Conservation (phyloP, 1,140 invertebrate species). For the Drosophila arizonae region DNA sequence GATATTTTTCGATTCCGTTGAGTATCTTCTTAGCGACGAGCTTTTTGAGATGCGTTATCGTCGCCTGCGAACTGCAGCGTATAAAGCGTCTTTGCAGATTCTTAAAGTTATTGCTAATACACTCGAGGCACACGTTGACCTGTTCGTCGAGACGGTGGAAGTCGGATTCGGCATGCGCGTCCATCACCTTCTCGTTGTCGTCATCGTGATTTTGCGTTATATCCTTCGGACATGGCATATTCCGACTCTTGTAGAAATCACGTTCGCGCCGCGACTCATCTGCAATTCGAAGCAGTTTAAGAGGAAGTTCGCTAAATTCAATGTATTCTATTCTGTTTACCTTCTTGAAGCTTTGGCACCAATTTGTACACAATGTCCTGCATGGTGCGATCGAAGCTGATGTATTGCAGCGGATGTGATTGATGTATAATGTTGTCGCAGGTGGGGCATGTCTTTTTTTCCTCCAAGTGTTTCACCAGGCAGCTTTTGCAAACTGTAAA, state of each 20-base stretch:
- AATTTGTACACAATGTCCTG: slow-evolving; percentile 99
- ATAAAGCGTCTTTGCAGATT: slow-evolving; percentile 95
- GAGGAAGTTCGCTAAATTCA: neutral
- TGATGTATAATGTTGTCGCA: slow-evolving; percentile 99
- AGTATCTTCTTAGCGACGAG: slow-evolving; percentile 98
- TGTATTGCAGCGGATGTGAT: slow-evolving; percentile 97
- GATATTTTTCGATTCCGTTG: slow-evolving; percentile 95
- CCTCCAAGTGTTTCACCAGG: slow-evolving; percentile 97
- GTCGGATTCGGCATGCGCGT: slow-evolving; percentile 92
- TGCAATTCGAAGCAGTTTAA: slow-evolving; percentile 73
- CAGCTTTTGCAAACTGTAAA: slow-evolving; percentile 97
- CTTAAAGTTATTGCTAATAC: slow-evolving; percentile 91
- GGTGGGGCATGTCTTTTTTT: slow-evolving; percentile 98
- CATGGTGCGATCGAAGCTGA: slow-evolving; percentile 98
- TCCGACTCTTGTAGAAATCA: slow-evolving; percentile 93
- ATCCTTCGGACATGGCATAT: slow-evolving; percentile 94
- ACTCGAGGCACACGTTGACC: slow-evolving; percentile 95
- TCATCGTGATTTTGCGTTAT: slow-evolving; percentile 86
- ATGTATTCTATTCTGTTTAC: slow-evolving; percentile 87
- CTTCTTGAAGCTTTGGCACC: slow-evolving; percentile 95
- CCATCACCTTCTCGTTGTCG: slow-evolving; percentile 80
- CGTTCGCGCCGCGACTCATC: slow-evolving; percentile 94
- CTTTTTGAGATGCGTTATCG: slow-evolving; percentile 98
- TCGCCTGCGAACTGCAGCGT: slow-evolving; percentile 96
- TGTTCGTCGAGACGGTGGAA: slow-evolving; percentile 98